Percentiles rank a stretch among this genome's conserved stretches.
Conservation (phyloP, 1,140 invertebrate species). For the Onthophagus taurus region DNA sequence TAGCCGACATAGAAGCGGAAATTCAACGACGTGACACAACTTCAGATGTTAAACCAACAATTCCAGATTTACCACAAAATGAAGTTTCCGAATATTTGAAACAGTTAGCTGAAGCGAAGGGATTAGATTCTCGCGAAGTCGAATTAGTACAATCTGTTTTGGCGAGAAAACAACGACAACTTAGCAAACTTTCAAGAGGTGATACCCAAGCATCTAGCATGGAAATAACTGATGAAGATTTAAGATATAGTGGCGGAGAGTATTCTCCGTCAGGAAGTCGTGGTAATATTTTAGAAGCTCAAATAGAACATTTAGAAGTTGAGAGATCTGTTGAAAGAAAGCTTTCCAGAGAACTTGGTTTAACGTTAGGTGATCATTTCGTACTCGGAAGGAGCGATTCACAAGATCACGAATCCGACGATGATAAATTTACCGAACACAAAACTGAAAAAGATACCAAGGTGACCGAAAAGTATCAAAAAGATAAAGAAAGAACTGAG, state of each 20-base stretch:
- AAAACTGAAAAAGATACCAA: conserved; percentile 11
- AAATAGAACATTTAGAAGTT: conserved; percentile 28
- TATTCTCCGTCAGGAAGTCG: conserved; percentile 54
- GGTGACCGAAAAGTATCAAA: conserved; percentile 9
- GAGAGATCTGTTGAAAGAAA: conserved; percentile 48
- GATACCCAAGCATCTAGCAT: conserved; percentile 52
- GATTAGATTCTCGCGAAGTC: conserved; percentile 38
- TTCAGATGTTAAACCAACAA: conserved; percentile 14
- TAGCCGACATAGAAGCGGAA: conserved; percentile 45
- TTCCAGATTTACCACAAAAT: conserved; percentile 2
- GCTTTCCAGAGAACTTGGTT: conserved; percentile 4
- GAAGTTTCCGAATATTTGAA: conserved; percentile 26
- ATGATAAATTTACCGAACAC: conserved; percentile 11
- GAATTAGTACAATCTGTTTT: conserved; percentile 42
- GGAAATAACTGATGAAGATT: conserved; percentile 60
- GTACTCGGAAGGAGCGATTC: neutral
- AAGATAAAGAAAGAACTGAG: conserved; percentile 5
- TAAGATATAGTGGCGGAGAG: conserved; percentile 52
- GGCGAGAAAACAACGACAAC: conserved; percentile 40
- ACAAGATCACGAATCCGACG: conserved; percentile 16
- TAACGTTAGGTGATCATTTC: conserved; percentile 1
- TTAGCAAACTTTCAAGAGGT: conserved; percentile 37
- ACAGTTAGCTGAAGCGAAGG: conserved; percentile 39
- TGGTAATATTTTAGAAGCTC: conserved; percentile 39
- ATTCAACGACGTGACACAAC: conserved; percentile 36